Conservation (phyloP, 2,797 vertebrate genomes). For the Calcarius lapponicus region DNA sequence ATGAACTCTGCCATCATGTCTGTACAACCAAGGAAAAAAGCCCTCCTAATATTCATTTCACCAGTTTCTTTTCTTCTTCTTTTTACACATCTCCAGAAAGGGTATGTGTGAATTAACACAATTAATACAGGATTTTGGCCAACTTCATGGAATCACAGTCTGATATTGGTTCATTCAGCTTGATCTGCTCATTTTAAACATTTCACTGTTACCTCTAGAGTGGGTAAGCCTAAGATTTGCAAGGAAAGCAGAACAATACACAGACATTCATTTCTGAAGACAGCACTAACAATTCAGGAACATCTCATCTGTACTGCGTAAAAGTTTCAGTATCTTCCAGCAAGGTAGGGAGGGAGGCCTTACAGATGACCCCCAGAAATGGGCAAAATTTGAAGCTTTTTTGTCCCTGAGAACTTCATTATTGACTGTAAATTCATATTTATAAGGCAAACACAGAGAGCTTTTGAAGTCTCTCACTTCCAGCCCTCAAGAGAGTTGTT, state of each 20-base stretch:
- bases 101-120: neutral
- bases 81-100: neutral
- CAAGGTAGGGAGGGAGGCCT: neutral
- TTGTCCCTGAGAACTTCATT: neutral
- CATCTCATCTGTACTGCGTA: rapidly evolving
- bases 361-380: neutral
- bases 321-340: neutral
- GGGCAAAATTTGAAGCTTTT: neutral
- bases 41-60: neutral
- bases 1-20: neutral
- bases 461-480: neutral
- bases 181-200: neutral
- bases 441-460: neutral
- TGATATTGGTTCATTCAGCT: neutral
- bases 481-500: neutral
- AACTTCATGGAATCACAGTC: neutral
- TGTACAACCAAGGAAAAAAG: neutral
- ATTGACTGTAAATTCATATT: neutral
- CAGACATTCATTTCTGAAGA: neutral
- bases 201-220: neutral
- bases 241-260: neutral
- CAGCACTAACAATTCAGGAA: neutral
- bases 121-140: neutral
- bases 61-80: neutral
- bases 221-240: neutral